Base-by-base conservation (phyloP, 2,797 vertebrate species). In the Neostethus bicornis region DNA sequence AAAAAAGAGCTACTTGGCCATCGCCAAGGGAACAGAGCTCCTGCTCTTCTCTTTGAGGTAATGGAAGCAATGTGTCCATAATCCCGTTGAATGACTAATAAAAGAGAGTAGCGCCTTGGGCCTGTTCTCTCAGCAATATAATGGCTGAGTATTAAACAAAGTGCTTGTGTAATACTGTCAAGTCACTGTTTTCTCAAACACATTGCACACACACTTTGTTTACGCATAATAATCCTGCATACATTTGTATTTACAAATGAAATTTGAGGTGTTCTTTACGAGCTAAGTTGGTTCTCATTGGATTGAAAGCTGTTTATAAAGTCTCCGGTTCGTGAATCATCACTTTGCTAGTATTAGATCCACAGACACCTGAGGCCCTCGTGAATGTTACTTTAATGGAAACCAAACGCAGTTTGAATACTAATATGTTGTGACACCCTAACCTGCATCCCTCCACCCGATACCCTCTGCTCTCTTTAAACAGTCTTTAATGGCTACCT, bases 61-160 rank as follows among this genome's bases (percentile, higher is more conserved):
- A 91, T 90, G 84, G 87, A 90, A 87, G 83, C 83, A 85, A 86
- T 79, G 86, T 89, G 85, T 90, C 87, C 84, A 88, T 92, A 90
- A 90, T 90, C 85, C 85, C 72, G 74, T 77, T 73, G 88, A 89
- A 90, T 87, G 84, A 88, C 85, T 90, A 89, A 90, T 90, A 90
- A 88, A 90, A 82, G 79, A 84, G 83, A 89, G 85, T 87, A 91
- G 84, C 52, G 77, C 83, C 80, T 85, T 87, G 87, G 85, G 88
- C 73, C 83, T 73, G 77, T 86, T 88, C 84, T 86, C 84, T 87
- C 61, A 81, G 67, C 74, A 69, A 81, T 86, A 86, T 87, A 89
- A 87, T 83, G 69, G 79, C 66, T 70, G 66, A 65, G 76, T 85
- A 90, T 90, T 90, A 91, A 90, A 89, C 76, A 77, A 83, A 90